Evolutionary conservation across 2,888 invertebrate species (phyloP).

Genomic region (Chymomyza caudatula): DNA sequence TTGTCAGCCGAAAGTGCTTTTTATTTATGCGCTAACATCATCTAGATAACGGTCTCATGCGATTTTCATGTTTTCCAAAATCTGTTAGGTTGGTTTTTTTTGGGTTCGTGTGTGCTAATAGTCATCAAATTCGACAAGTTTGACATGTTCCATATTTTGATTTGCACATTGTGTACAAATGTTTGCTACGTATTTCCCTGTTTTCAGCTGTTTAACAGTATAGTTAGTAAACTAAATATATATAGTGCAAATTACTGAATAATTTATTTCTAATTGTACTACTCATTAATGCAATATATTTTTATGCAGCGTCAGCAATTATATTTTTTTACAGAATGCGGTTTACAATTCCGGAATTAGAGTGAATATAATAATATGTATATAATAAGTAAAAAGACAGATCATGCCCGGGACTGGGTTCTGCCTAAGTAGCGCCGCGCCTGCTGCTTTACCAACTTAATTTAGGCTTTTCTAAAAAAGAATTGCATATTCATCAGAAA

Average conservation of each 20-base stretch:
- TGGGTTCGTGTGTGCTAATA: neutral
- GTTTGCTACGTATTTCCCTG: neutral
- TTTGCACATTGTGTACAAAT: neutral
- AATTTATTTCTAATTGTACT: neutral
- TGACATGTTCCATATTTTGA: neutral
- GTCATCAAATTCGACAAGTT: neutral
- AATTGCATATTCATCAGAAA: too few species aligned
- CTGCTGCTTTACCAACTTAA: too few species aligned
- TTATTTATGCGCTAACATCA: neutral
- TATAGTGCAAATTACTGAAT: neutral
- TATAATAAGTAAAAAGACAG: too few species aligned
- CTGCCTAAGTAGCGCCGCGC: too few species aligned
- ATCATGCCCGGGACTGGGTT: too few species aligned
- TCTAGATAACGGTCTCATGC: neutral
- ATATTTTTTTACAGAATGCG: too few species aligned
- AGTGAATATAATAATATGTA: too few species aligned
- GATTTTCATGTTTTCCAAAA: neutral
- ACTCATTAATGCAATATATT: neutral
- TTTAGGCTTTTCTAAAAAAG: too few species aligned
- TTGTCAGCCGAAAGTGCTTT: neutral
- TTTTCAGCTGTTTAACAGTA: neutral
- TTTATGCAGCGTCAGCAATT: too few species aligned
- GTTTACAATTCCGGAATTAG: too few species aligned
- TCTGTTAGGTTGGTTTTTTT: neutral
- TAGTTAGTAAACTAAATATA: neutral